A percentile compares a stretch with the other conserved stretches of the same genome.
phyloP scores from a whole-genome alignment of 2,113 vertebrate species.

The Progne subis region DNA sequence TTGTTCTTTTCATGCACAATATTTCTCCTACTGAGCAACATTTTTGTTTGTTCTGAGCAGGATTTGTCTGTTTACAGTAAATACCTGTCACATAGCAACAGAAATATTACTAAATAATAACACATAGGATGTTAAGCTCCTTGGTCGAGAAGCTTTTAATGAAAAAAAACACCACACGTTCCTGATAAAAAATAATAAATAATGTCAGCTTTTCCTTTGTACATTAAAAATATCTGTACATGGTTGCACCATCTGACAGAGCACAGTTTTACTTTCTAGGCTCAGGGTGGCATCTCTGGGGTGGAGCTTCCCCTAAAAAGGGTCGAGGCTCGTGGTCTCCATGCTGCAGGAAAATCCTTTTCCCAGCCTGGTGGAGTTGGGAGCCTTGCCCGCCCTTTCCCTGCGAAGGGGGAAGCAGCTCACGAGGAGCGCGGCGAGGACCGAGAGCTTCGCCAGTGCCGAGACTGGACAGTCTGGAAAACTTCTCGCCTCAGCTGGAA shows the following conservation, averaged over 20 bases:
- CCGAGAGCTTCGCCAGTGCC: neutral
- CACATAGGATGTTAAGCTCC: conserved; percentile 34
- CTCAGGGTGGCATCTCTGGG: conserved; percentile 4
- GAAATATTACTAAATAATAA: conserved; percentile 64
- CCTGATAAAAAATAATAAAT: conserved; percentile 73
- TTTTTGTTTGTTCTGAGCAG: conserved; percentile 4
- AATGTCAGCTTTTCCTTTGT: conserved; percentile 40
- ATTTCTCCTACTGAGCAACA: neutral
- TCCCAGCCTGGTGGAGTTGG: neutral
- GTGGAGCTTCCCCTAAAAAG: neutral
- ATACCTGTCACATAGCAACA: conserved; percentile 60
- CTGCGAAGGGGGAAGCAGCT: conserved; percentile 17
- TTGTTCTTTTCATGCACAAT: conserved; percentile 15
- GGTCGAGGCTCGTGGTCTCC: neutral
- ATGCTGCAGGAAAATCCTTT: neutral
- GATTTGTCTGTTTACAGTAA: conserved; percentile 29
- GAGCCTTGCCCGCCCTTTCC: neutral
- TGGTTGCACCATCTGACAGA: conserved; percentile 44
- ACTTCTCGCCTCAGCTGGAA: neutral
- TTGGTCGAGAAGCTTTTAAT: conserved; percentile 20
- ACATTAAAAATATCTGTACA: conserved; percentile 65
- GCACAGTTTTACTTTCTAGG: neutral
- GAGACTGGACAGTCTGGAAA: neutral
- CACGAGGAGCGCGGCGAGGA: neutral
- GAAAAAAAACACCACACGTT: neutral